Evolutionary conservation across 2,888 invertebrate species (phyloP).

Genomic region (Prenolepis imparis): DNA sequence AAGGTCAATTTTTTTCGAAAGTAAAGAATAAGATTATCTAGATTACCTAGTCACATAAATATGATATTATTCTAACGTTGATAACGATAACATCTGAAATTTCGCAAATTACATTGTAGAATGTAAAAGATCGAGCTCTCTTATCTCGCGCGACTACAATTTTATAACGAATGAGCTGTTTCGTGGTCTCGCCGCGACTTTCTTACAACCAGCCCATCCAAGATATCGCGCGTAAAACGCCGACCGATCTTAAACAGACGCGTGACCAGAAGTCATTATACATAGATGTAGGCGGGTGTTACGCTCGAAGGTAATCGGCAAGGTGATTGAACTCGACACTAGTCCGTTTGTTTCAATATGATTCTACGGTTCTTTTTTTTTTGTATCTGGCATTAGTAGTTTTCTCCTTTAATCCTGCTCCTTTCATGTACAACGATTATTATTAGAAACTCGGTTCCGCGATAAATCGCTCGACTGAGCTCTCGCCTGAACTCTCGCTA

Average conservation of each 20-base stretch:
- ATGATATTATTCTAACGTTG: neutral
- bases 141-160: neutral
- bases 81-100: slow-evolving; percentile 1
- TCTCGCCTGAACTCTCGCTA: neutral
- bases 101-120: slow-evolving; percentile 5
- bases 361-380: slow-evolving; percentile 37
- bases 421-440: neutral
- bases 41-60: neutral
- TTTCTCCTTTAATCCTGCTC: slow-evolving; percentile 22
- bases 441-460: slow-evolving; percentile 22
- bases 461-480: neutral
- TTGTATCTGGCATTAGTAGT: slow-evolving; percentile 2
- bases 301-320: slow-evolving; percentile 65
- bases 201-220: neutral
- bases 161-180: slow-evolving; percentile 1
- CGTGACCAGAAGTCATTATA: slow-evolving; percentile 73
- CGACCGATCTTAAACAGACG: slow-evolving; percentile 61
- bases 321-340: slow-evolving; percentile 73
- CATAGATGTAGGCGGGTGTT: slow-evolving; percentile 59
- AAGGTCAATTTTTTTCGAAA: neutral
- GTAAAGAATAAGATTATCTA: neutral
- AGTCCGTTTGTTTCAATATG: slow-evolving; percentile 52
- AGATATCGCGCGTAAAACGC: slow-evolving; percentile 39
- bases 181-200: slow-evolving; percentile 3
- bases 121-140: neutral